A percentile compares a stretch with the other conserved stretches of the same genome.
Conservation (phyloP, 1,140 invertebrate species). For the Chymomyza costata region DNA sequence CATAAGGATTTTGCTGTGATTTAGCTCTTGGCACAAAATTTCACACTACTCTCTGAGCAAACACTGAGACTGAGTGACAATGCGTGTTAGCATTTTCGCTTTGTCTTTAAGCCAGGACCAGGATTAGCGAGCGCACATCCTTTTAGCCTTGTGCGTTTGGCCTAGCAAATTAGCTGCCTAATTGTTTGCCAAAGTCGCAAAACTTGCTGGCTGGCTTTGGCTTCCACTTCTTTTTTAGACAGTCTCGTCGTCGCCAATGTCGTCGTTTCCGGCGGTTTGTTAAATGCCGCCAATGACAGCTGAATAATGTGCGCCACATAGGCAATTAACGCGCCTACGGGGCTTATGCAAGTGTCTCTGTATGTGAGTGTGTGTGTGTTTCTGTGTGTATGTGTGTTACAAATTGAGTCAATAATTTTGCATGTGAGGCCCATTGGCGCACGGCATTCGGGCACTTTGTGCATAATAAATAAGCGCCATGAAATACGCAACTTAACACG, state of each 20-base stretch:
- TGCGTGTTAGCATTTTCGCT: constrained; percentile 15
- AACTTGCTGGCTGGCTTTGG: constrained; percentile 33
- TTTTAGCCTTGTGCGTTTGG: constrained; percentile 17
- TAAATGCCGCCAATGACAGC: constrained; percentile 54
- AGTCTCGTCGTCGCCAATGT: neutral
- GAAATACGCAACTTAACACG: constrained; percentile 73
- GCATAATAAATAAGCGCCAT: constrained; percentile 72
- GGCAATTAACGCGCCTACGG: constrained; percentile 65
- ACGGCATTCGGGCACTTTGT: constrained; percentile 51
- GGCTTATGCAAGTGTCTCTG: constrained; percentile 43
- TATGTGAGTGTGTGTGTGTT: constrained; percentile 6
- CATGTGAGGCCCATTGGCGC: constrained; percentile 18
- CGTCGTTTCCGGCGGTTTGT: neutral
- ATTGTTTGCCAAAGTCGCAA: constrained; percentile 72
- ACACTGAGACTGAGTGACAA: constrained; percentile 37
- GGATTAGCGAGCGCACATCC: constrained; percentile 48
- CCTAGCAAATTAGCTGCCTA: constrained; percentile 67
- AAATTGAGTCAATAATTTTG: constrained; percentile 72
- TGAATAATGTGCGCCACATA: constrained; percentile 68
- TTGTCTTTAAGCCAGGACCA: constrained; percentile 25
- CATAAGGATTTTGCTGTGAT: constrained; percentile 68
- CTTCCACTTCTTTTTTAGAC: constrained; percentile 39
- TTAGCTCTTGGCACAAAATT: constrained; percentile 59
- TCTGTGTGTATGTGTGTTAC: constrained; percentile 35
- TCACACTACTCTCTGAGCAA: constrained; percentile 7